Conservation (phyloP, 2,113 vertebrate species). For the Phylloscopus trochiloides region DNA sequence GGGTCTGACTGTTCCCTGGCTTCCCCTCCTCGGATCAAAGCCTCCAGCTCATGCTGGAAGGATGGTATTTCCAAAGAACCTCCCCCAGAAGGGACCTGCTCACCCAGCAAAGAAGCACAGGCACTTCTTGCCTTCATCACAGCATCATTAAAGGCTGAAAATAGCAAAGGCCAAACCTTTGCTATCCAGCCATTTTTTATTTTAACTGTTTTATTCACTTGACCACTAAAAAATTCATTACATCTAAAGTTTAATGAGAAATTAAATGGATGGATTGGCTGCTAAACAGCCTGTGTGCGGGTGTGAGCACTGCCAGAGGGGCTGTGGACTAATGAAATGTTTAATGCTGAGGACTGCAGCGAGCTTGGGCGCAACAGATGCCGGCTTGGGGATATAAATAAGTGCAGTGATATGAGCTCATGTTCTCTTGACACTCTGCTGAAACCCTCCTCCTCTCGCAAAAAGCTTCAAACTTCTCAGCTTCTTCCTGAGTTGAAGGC, state of each 20-base stretch:
- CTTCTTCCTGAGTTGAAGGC: neutral
- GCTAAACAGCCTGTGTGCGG: conserved; percentile 58
- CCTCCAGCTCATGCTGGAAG: conserved; percentile 8
- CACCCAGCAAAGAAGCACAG: conserved; percentile 26
- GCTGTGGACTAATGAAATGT: conserved; percentile 62
- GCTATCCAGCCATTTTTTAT: conserved; percentile 26
- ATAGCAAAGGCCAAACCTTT: conserved; percentile 31
- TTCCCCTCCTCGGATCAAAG: conserved; percentile 6
- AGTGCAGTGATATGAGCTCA: conserved; percentile 32
- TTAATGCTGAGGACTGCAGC: conserved; percentile 54
- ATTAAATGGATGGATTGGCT: conserved; percentile 55
- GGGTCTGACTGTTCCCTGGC: conserved; percentile 27
- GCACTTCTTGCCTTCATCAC: conserved; percentile 14
- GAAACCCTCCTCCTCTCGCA: conserved; percentile 16
- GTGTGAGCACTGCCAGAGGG: conserved; percentile 54
- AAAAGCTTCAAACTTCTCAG: conserved; percentile 24
- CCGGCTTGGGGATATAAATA: conserved; percentile 46
- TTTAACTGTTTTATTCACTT: conserved; percentile 50
- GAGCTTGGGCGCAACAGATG: conserved; percentile 42
- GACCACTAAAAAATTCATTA: conserved; percentile 64
- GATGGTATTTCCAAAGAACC: conserved; percentile 60
- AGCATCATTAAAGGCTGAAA: neutral
- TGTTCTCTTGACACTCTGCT: conserved; percentile 61
- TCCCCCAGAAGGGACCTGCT: conserved; percentile 50
- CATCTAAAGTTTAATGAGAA: conserved; percentile 61